Percentiles rank a stretch among this genome's conserved stretches.
phyloP scores from a whole-genome alignment of 64 coral and sea anemone species.

The Exaiptasia diaphana region DNA sequence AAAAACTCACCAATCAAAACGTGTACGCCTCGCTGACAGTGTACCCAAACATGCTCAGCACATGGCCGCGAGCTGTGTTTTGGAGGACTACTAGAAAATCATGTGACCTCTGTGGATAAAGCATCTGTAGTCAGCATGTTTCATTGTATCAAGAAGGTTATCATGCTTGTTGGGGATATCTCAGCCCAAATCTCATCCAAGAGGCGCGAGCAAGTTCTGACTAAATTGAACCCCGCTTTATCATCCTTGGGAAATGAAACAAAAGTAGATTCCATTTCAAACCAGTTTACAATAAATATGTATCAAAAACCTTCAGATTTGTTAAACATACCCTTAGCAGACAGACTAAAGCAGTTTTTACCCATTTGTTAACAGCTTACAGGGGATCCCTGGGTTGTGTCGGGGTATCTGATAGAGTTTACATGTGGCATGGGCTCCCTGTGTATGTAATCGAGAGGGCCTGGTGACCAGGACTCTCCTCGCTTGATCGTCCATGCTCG shows the following conservation, averaged over 20 bases:
- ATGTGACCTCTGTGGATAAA: background rate
- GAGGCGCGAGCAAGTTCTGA: constrained; percentile 26
- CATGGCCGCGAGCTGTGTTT: background rate
- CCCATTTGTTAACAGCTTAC: constrained; percentile 42
- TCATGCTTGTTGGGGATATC: constrained; percentile 33
- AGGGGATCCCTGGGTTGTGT: constrained; percentile 45
- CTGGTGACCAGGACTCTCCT: too few species aligned
- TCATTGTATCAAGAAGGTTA: constrained; percentile 24
- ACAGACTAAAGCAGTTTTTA: constrained; percentile 44
- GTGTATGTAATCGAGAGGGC: too few species aligned
- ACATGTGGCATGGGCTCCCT: too few species aligned
- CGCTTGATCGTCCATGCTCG: too few species aligned
- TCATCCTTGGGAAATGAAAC: constrained; percentile 30
- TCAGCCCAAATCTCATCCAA: constrained; percentile 10
- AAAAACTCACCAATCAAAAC: background rate
- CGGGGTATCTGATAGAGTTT: constrained; percentile 32
- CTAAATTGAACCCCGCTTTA: constrained; percentile 6
- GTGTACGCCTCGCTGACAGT: background rate
- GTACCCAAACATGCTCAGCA: background rate
- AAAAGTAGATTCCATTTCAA: background rate
- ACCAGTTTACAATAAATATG: constrained; percentile 27
- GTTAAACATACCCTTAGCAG: background rate
- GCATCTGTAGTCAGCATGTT: constrained; percentile 22
- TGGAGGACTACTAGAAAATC: background rate
- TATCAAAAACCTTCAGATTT: constrained; percentile 30